Conservation (phyloP, 2,113 vertebrate species). For the Rostratula benghalensis region DNA sequence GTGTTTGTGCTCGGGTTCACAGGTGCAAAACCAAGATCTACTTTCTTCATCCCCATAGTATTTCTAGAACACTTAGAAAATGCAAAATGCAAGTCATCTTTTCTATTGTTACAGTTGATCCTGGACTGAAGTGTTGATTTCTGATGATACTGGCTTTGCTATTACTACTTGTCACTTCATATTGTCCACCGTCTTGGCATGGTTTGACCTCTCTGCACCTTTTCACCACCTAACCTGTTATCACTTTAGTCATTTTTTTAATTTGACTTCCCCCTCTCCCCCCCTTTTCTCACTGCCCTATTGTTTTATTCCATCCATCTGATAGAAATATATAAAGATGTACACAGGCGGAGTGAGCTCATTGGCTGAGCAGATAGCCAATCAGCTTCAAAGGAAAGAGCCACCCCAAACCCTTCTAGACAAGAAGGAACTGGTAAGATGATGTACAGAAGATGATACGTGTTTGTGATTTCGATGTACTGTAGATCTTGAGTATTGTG, state of each 20-base stretch:
- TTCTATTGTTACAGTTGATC: neutral
- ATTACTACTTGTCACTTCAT: slow-evolving; percentile 46
- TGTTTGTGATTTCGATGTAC: slow-evolving; percentile 47
- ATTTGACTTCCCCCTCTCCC: slow-evolving; percentile 45
- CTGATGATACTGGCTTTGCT: slow-evolving; percentile 17
- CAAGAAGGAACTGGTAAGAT: slow-evolving; percentile 95
- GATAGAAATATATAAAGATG: slow-evolving; percentile 94
- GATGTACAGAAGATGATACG: neutral
- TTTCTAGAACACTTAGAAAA: neutral
- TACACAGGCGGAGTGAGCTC: slow-evolving; percentile 96
- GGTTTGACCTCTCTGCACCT: slow-evolving; percentile 71
- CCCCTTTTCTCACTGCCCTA: slow-evolving; percentile 35
- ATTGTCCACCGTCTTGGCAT: slow-evolving; percentile 75
- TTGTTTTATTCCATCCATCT: slow-evolving; percentile 67
- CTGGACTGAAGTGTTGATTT: neutral
- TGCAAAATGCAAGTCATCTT: neutral
- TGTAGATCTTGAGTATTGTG: neutral
- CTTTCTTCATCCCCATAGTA: neutral
- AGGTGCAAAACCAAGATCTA: neutral
- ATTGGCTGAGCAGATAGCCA: slow-evolving; percentile 96
- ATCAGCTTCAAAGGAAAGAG: slow-evolving; percentile 92
- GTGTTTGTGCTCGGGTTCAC: neutral
- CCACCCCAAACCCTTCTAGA: slow-evolving; percentile 87
- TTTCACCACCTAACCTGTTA: slow-evolving; percentile 56
- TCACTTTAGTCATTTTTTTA: slow-evolving; percentile 32